Evolutionary conservation across 2,797 vertebrate species (phyloP).

Genomic region (Cercopithecus diana): DNA sequence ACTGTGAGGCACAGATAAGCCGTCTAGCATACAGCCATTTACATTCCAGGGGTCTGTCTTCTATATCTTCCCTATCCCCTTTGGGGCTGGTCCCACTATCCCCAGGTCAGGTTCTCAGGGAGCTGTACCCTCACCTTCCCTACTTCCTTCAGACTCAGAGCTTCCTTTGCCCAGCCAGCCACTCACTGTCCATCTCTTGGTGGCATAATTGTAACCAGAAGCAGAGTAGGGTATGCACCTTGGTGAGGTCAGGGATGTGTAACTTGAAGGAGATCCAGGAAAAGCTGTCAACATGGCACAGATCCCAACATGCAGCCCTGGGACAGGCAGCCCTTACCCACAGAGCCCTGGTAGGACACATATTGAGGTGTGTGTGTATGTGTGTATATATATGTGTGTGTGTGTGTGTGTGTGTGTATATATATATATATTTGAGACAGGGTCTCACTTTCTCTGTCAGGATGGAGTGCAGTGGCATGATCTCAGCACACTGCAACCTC

Average conservation of each 20-base stretch:
- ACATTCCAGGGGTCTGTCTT: not conserved
- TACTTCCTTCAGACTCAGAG: not conserved
- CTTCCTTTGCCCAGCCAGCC: not conserved
- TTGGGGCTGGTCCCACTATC: not conserved
- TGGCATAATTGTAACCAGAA: not conserved
- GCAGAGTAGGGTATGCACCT: not conserved
- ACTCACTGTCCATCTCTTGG: not conserved
- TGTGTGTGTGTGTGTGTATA: too few species aligned
- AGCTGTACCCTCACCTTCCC: not conserved
- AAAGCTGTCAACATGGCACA: not conserved
- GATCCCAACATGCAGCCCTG: not conserved
- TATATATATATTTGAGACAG: rapidly evolving
- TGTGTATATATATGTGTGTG: rapidly evolving
- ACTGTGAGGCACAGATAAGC: not conserved
- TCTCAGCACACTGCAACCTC: too few species aligned
- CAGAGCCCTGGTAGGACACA: not conserved
- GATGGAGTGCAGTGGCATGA: too few species aligned
- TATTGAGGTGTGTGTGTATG: not conserved
- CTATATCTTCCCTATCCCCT: not conserved
- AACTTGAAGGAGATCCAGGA: not conserved
- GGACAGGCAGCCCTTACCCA: not conserved
- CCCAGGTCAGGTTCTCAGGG: not conserved
- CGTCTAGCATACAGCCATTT: conserved; percentile 17
- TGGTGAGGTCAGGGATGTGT: not conserved
- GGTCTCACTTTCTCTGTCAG: too few species aligned